Conservation (phyloP, 2,888 invertebrate species). For the Polydrusus pterygomalis region DNA sequence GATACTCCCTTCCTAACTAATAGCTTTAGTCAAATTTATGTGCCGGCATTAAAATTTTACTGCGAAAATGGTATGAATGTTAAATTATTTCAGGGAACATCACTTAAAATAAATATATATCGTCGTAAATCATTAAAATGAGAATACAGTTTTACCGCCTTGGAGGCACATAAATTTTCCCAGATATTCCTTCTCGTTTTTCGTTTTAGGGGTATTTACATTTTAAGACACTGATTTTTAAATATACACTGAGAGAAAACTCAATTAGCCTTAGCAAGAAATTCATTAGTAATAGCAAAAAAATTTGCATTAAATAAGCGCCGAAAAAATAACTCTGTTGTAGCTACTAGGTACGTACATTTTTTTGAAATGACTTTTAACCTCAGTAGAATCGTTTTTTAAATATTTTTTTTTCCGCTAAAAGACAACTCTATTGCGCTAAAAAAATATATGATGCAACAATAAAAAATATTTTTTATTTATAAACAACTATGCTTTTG, state of each 20-base stretch:
- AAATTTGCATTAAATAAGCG: too few species aligned
- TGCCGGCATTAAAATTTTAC: constrained; percentile 15
- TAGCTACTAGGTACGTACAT: too few species aligned
- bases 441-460: too few species aligned
- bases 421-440: too few species aligned
- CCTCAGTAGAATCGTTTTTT: too few species aligned
- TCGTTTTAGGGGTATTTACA: constrained; percentile 16
- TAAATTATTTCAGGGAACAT: constrained; percentile 9
- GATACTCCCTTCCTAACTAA: constrained; percentile 9
- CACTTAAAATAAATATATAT: constrained; percentile 30
- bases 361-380: too few species aligned
- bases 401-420: too few species aligned
- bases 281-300: too few species aligned
- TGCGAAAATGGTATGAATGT: constrained; percentile 7
- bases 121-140: constrained; percentile 26
- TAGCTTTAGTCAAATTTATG: constrained; percentile 20
- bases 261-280: too few species aligned
- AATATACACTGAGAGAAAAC: constrained; percentile 4
- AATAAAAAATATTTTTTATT: too few species aligned
- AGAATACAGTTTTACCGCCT: constrained; percentile 31
- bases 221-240: constrained; percentile 20
- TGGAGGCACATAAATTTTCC: constrained; percentile 22
- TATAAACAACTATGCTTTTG: too few species aligned
- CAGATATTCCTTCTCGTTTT: constrained; percentile 16
- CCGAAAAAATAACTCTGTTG: too few species aligned